Evolutionary conservation across 1,140 invertebrate species (phyloP).

Genomic region (Macrobrachium nipponense): DNA sequence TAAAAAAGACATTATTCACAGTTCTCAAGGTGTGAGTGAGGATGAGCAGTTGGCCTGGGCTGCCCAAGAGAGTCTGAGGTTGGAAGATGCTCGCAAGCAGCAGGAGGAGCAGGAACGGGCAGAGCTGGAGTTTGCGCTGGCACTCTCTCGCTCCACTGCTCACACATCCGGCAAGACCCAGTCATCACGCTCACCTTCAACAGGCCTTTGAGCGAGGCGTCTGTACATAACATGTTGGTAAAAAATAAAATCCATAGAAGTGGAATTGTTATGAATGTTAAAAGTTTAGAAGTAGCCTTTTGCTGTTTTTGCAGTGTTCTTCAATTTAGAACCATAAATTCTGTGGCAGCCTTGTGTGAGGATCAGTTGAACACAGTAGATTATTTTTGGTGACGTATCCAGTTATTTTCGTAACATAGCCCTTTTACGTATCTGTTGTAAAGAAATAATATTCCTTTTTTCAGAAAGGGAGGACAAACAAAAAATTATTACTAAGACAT

Average conservation of each 20-base stretch:
- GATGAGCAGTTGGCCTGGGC: constrained; percentile 69
- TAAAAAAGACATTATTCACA: constrained; percentile 46
- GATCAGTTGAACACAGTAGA: no score
- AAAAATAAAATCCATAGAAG: constrained; percentile 1
- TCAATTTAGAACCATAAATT: no score
- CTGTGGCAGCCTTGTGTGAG: no score
- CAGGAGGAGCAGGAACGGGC: constrained; percentile 67
- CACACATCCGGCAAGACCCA: constrained; percentile 24
- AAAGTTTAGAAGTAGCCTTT: no score
- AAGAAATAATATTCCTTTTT: no score
- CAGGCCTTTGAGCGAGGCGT: constrained; percentile 4
- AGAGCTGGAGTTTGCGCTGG: constrained; percentile 69
- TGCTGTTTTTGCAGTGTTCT: no score
- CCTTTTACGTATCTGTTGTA: no score
- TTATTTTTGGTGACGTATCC: no score
- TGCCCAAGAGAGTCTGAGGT: constrained; percentile 67
- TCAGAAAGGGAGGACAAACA: no score
- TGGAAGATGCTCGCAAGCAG: constrained; percentile 67
- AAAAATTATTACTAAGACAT: no score
- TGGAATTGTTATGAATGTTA: no score
- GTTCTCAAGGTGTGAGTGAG: constrained; percentile 63
- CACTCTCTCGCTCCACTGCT: constrained; percentile 63
- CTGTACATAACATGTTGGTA: background rate
- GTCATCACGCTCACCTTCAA: constrained; percentile 52
- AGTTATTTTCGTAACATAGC: no score